phyloP scores from a whole-genome alignment of 1,140 invertebrate genomes.

The Atopsyche davidsoni region DNA sequence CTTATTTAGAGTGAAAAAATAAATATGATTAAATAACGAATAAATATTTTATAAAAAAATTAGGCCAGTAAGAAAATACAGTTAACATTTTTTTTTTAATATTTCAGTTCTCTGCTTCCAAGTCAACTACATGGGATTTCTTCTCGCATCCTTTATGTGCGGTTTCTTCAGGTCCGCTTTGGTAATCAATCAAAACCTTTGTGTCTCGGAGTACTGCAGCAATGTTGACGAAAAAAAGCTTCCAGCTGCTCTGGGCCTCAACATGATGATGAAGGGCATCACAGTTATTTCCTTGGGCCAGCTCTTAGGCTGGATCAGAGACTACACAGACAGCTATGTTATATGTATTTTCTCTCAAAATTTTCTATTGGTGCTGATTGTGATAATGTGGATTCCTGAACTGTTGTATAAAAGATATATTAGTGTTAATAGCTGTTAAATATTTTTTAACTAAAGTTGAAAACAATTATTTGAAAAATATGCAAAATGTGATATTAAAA shows the following conservation, averaged over 20 bases:
- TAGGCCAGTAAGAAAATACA: no score
- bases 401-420: conserved; percentile 35
- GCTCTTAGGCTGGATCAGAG: conserved; percentile 60
- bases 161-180: conserved; percentile 60
- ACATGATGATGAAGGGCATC: conserved; percentile 67
- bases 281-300: conserved; percentile 60
- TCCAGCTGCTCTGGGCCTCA: conserved; percentile 62
- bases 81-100: conserved; percentile 31
- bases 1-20: no score
- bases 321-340: conserved; percentile 55
- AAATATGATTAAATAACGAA: no score
- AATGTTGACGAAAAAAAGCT: conserved; percentile 49
- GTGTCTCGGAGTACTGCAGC: conserved; percentile 59
- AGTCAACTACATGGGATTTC: conserved; percentile 39
- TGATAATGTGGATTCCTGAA: conserved; percentile 54
- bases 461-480: no score
- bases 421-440: not conserved
- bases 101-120: conserved; percentile 49
- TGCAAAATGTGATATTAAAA: no score
- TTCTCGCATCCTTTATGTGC: conserved; percentile 48
- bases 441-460: not conserved
- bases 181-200: conserved; percentile 64
- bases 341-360: conserved; percentile 59
- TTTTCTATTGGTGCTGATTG: conserved; percentile 47
- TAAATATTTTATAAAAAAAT: no score